phyloP scores from a whole-genome alignment of 2,797 vertebrate genomes.

The Lepus townsendii region DNA sequence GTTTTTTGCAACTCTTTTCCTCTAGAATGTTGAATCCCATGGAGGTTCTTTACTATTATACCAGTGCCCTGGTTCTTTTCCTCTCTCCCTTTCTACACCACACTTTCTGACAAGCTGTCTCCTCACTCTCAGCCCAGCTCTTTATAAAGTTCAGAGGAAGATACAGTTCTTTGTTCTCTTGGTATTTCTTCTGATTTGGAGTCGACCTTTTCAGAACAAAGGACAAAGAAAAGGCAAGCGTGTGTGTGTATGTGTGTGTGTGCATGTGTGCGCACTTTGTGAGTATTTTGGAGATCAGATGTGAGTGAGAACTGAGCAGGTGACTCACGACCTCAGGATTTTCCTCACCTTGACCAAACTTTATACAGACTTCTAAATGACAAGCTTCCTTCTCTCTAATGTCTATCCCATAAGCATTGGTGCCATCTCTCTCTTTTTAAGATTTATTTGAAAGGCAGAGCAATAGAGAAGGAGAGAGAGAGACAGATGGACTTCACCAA shows the following conservation, averaged over 20 bases:
- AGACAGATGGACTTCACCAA: too few species aligned
- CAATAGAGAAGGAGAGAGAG: too few species aligned
- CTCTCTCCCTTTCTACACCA: neutral
- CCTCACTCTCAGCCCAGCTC: neutral
- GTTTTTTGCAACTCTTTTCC: neutral
- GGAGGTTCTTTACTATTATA: neutral
- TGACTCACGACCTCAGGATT: neutral
- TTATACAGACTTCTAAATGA: neutral
- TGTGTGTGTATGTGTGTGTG: neutral
- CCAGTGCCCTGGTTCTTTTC: neutral
- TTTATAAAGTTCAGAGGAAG: neutral
- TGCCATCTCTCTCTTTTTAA: too few species aligned
- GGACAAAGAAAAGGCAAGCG: neutral
- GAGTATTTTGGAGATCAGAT: neutral
- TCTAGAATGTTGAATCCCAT: neutral
- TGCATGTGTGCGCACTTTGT: too few species aligned
- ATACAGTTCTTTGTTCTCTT: neutral
- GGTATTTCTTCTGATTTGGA: neutral
- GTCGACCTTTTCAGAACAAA: neutral
- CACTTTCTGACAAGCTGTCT: neutral
- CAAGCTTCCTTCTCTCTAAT: neutral
- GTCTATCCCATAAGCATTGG: too few species aligned
- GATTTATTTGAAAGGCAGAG: too few species aligned
- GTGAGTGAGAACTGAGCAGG: neutral
- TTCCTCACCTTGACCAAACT: neutral